A percentile compares a stretch with the other conserved stretches of the same genome.
Conservation (phyloP, 37 sponge, comb jelly and placozoan genomes). For the Spongilla lacustris region DNA sequence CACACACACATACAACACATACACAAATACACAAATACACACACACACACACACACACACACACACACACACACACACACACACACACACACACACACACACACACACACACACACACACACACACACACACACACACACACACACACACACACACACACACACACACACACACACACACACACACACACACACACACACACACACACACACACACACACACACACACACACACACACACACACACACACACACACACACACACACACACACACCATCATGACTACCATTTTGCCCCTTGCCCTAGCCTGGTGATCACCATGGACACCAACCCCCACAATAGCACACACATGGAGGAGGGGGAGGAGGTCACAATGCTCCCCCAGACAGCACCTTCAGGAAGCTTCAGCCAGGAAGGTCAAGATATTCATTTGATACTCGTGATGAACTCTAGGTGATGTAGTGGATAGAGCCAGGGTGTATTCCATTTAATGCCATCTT, state of each 20-base stretch:
- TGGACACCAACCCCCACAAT: background rate
- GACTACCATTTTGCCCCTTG: too few species aligned
- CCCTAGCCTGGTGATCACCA: background rate
- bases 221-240: slow-evolving; percentile 1
- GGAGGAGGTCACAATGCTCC: slow-evolving; percentile 41
- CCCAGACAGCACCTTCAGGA: slow-evolving; percentile 94
- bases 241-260: too few species aligned
- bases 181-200: too few species aligned
- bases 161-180: too few species aligned
- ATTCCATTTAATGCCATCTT: background rate
- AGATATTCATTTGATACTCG: slow-evolving; percentile 80
- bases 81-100: too few species aligned
- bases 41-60: too few species aligned
- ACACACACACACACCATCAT: too few species aligned
- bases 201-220: slow-evolving; percentile 13
- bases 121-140: slow-evolving; percentile 1
- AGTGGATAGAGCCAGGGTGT: background rate
- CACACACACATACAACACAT: too few species aligned
- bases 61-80: too few species aligned
- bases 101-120: slow-evolving; percentile 3
- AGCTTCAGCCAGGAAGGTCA: slow-evolving; percentile 76
- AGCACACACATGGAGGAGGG: slow-evolving; percentile 12
- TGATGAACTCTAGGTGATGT: slow-evolving; percentile 73
- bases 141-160: slow-evolving; percentile 25
- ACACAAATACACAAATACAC: too few species aligned